Percentiles rank a stretch among this genome's conserved stretches.
These are phyloP conservation scores for Aplidium turbinatum DNA, from an alignment of 23 tunicate species.

Conservation along the genomic window DNA sequence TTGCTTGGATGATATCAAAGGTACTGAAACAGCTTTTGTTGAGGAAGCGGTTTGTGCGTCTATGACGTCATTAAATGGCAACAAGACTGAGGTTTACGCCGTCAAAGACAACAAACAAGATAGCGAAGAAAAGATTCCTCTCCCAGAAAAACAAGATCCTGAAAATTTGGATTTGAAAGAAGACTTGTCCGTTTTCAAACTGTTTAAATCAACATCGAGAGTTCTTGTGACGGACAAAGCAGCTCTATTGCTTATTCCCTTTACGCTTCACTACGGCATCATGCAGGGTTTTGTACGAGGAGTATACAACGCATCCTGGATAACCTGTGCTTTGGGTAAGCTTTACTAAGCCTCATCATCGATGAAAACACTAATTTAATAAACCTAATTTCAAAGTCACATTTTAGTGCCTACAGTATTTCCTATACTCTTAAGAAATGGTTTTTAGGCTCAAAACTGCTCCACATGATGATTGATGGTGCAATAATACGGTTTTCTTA, in stretches of 20 bases:
- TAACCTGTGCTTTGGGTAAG: conserved; percentile 74
- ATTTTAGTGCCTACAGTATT: no score
- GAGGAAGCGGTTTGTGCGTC: conserved; percentile 39
- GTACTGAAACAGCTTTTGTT: conserved; percentile 13
- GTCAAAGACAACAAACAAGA: neutral
- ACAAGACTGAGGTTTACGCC: neutral
- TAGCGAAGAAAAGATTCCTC: neutral
- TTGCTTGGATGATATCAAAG: conserved; percentile 53
- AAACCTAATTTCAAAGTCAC: no score
- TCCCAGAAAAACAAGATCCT: neutral
- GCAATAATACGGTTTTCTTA: no score
- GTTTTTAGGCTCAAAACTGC: no score
- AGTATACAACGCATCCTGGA: conserved; percentile 65
- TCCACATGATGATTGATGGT: no score
- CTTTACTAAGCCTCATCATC: no score
- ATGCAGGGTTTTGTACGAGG: conserved; percentile 70
- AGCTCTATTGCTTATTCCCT: conserved; percentile 55
- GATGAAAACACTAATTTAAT: no score
- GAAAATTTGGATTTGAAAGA: neutral
- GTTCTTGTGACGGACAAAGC: conserved; percentile 49
- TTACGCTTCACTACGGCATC: conserved; percentile 72
- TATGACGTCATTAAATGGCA: conserved; percentile 30
- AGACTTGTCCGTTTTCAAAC: conserved; percentile 29
- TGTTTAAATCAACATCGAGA: conserved; percentile 47
- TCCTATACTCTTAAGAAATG: no score